phyloP scores from a whole-genome alignment of 2,888 invertebrate genomes.

The Cantharis rufa region DNA sequence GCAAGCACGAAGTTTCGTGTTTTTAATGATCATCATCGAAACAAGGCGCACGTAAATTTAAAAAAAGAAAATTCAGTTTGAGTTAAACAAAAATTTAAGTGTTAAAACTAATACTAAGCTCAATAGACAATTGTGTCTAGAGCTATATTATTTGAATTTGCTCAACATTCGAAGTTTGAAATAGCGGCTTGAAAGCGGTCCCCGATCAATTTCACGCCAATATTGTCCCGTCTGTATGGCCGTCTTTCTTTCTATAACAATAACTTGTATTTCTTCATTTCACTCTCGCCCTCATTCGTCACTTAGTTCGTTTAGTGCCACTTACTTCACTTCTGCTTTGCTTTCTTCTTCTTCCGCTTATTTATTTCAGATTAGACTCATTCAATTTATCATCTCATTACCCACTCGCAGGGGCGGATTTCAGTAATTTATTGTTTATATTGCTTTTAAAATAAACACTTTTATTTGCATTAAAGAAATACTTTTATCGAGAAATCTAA shows the following conservation, averaged over 20 bases:
- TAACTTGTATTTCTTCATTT: conserved; percentile 27
- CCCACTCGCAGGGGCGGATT: conserved; percentile 26
- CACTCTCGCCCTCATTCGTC: conserved; percentile 48
- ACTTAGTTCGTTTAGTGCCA: conserved; percentile 55
- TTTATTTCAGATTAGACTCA: conserved; percentile 57
- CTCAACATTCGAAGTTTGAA: conserved; percentile 51
- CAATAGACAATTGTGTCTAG: conserved; percentile 37
- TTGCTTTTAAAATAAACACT: neutral
- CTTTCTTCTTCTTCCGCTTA: conserved; percentile 54
- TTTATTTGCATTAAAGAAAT: neutral
- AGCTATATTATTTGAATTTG: conserved; percentile 47
- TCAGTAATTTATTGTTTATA: conserved; percentile 23
- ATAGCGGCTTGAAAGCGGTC: conserved; percentile 41
- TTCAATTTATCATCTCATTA: conserved; percentile 58
- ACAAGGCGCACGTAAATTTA: neutral
- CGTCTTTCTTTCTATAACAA: conserved; percentile 28
- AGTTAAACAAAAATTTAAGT: conserved; percentile 2
- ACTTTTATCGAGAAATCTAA: neutral
- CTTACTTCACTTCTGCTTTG: conserved; percentile 53
- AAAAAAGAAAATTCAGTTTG: neutral
- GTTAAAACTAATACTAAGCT: conserved; percentile 1
- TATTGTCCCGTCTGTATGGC: conserved; percentile 49
- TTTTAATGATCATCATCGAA: neutral
- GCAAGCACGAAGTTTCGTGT: neutral
- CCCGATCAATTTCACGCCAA: conserved; percentile 57